Evolutionary conservation across 2,888 invertebrate genomes (phyloP), one percentile per base, ranked within the genome.

Genomic region (Phymatocera aterrima): DNA sequence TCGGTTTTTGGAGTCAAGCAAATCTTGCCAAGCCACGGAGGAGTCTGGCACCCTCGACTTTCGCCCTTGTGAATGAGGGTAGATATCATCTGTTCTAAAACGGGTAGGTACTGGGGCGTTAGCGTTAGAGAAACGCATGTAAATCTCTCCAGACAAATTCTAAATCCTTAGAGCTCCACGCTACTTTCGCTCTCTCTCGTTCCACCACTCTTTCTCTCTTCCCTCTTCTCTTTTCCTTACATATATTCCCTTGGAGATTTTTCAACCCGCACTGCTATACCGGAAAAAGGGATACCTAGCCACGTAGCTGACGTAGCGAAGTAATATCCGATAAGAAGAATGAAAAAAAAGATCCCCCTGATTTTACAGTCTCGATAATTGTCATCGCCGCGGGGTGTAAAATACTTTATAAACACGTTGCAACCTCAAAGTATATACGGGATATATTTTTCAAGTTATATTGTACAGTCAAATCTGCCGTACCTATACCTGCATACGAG

Each of bases 91-190:
- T 82, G 85, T 83, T 85, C 83, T 83, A 83, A 86, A 84, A 82
- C 81, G 81, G 15, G 57, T 24, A 10, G 4, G 24, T 24, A 28
- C 21, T 12, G 57, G 24, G 8, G 57, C 12, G 51, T 18, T 28
- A 21, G 28, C 81, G 79, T 77, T 79, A 57, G 57, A 31, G 54
- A 79, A 78, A 51, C 80, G 65, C 31, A 81, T 83, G 83, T 86
- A 86, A 86, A 86, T 86, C 85, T 85, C 82, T 77, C 68, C 78
- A 81, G 84, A 85, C 85, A 85, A 85, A 83, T 85, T 84, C 82
- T 79, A 85, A 86, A 85, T 84, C 85, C 85, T 84, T 81, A 81
- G 57, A 57, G 57, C 57, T 28, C 28, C 57, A 8, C 51, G 24
- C 24, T n/a, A n/a, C n/a, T n/a, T n/a, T n/a, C n/a, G n/a, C n/a